Percentiles rank a stretch among this genome's conserved stretches.
Evolutionary conservation across 2,888 invertebrate species (phyloP).

Genomic region (Scaptomyza caliginosa): DNA sequence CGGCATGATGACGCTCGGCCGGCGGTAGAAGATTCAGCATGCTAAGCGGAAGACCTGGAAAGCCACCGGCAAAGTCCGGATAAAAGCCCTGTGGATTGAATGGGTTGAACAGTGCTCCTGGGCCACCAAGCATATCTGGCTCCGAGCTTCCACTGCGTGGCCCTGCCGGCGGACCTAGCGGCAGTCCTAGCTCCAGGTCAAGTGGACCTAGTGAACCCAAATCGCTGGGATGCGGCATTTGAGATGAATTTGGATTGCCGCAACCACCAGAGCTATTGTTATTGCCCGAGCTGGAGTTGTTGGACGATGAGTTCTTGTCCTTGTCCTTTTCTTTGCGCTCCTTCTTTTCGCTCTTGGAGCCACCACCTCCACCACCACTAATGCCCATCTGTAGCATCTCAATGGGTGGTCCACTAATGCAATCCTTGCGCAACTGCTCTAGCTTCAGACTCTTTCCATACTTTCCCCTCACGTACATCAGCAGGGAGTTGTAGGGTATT

Average conservation of each 20-base stretch:
- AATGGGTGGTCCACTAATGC: slow-evolving; percentile 91
- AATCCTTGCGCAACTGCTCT: slow-evolving; percentile 94
- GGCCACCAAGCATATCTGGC: slow-evolving; percentile 86
- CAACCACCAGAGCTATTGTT: slow-evolving; percentile 29
- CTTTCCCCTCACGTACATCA: slow-evolving; percentile 96
- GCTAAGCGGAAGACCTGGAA: slow-evolving; percentile 91
- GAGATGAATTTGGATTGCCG: slow-evolving; percentile 8
- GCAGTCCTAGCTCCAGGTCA: slow-evolving; percentile 71
- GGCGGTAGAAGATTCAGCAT: slow-evolving; percentile 94
- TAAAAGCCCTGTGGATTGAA: slow-evolving; percentile 91
- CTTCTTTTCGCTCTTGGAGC: slow-evolving; percentile 71
- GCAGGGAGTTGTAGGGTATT: slow-evolving; percentile 95
- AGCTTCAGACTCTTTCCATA: slow-evolving; percentile 96
- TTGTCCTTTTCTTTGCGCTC: slow-evolving; percentile 74
- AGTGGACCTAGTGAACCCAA: slow-evolving; percentile 57
- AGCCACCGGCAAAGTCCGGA: slow-evolving; percentile 91
- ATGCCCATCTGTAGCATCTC: slow-evolving; percentile 88
- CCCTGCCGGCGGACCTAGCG: slow-evolving; percentile 71
- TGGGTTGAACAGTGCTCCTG: slow-evolving; percentile 89
- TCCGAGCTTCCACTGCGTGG: slow-evolving; percentile 89
- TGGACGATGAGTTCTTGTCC: slow-evolving; percentile 53
- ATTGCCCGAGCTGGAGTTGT: slow-evolving; percentile 14
- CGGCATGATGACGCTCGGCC: slow-evolving; percentile 87
- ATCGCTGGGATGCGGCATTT: slow-evolving; percentile 60
- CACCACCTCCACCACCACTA: slow-evolving; percentile 79